Base-by-base conservation (phyloP, 2,113 vertebrate species). In the Nibea albiflora region DNA sequence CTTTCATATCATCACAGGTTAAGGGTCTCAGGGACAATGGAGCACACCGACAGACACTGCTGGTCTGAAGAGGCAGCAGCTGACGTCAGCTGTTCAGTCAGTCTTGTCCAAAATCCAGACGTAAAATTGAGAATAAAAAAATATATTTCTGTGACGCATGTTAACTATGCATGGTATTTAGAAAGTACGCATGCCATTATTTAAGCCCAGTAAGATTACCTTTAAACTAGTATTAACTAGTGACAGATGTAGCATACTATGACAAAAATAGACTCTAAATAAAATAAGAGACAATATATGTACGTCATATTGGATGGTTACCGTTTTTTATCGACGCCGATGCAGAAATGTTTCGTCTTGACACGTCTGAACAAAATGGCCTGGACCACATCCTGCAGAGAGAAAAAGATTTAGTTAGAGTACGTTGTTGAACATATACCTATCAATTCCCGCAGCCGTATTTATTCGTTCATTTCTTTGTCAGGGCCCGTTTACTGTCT, bases 21-120 rank as follows among this genome's bases (percentile, higher is more conserved):
- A 97, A 97, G 97, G 97, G 97, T 97, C 97, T 97, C 97, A 97
- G 97, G 97, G 97, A 97, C 96, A 95, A 93, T 86, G 96, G 93
- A 82, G 86, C 93, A 91, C 88, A 87, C 96, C 5, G 60, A 56
- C 46, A 22, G 52, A 53, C 6, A 11, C 6, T 1, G 28, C 22
- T 22, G 44, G 15, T 19, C 44, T 47, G n/a, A 65, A 1, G 58
- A 11, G 7, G 19, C 35, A 53, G 44, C 19, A 22, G 42, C 6
- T 16, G 10, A 39, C 35, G 2, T 39, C 22, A 28, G n/a, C 22
- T 35, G 60, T 6, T 53, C 12, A 3, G 4, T 52, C 39, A 17
- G 35, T 20, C 20, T 67, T n/a, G 17, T 56, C 26, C 19, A 1
- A 73, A 73, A 57, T 56, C 28, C 60, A 47, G 5, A 31, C 11